These are phyloP conservation scores for Sinelater perroti DNA, from an alignment of 2,888 invertebrate genomes.

Conservation along the genomic window DNA sequence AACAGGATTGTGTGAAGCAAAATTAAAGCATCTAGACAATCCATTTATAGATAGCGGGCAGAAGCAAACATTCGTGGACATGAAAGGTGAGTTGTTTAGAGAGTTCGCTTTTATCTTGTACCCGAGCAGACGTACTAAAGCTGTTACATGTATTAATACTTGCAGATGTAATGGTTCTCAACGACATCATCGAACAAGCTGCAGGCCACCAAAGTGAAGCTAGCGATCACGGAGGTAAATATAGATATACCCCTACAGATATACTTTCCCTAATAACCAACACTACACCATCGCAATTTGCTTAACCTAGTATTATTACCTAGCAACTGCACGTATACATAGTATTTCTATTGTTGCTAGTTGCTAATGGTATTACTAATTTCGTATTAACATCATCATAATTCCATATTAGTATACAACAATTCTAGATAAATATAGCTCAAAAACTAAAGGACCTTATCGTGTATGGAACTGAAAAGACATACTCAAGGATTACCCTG, in stretches of 20 bases:
- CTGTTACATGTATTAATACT: slow-evolving; percentile 39
- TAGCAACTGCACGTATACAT: slow-evolving; percentile 33
- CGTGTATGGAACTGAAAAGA: no score
- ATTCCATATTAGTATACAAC: background rate
- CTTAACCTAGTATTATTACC: slow-evolving; percentile 44
- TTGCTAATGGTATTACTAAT: slow-evolving; percentile 17
- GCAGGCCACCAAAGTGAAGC: slow-evolving; percentile 87
- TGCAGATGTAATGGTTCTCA: slow-evolving; percentile 96
- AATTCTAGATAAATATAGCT: background rate
- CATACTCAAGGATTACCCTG: slow-evolving; percentile 5
- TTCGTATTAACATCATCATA: slow-evolving; percentile 4
- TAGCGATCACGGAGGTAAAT: slow-evolving; percentile 88
- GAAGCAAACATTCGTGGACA: slow-evolving; percentile 90
- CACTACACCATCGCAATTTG: slow-evolving; percentile 62
- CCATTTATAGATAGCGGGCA: slow-evolving; percentile 89
- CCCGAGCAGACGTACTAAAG: no score
- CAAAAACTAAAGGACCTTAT: slow-evolving; percentile 4
- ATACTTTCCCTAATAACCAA: slow-evolving; percentile 40
- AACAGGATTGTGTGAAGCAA: slow-evolving; percentile 82
- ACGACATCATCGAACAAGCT: slow-evolving; percentile 96
- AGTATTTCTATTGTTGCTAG: slow-evolving; percentile 27
- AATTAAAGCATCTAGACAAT: slow-evolving; percentile 88
- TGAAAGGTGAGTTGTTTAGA: slow-evolving; percentile 67
- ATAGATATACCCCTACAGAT: slow-evolving; percentile 34
- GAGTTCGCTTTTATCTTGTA: background rate